Evolutionary conservation across 1,140 invertebrate species (phyloP).

Genomic region (Cotesia typhae): DNA sequence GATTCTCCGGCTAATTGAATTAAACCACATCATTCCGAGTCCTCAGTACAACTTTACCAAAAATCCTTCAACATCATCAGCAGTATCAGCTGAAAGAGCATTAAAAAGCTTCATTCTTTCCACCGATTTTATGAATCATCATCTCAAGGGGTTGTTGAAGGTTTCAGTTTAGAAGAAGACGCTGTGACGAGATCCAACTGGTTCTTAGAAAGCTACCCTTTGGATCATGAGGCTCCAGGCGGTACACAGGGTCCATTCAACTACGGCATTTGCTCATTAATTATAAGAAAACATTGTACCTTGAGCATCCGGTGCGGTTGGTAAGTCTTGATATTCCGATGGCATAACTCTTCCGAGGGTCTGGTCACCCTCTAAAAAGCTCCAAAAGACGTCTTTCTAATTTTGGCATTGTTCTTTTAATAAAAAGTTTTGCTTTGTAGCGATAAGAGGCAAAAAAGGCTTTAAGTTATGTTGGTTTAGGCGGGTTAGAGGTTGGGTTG

Average conservation of each 20-base stretch:
- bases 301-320: conserved; percentile 40
- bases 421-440: too few relatives aligned
- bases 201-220: conserved; percentile 49
- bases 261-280: conserved; percentile 57
- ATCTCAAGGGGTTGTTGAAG: not conserved
- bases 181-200: not conserved
- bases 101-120: too few relatives aligned
- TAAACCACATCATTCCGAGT: conserved; percentile 45
- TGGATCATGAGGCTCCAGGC: conserved; percentile 54
- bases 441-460: conserved; percentile 12
- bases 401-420: not conserved
- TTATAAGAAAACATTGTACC: conserved; percentile 63
- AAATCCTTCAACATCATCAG: too few relatives aligned
- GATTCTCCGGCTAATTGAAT: conserved; percentile 64
- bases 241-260: conserved; percentile 58
- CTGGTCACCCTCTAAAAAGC: conserved; percentile 38
- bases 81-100: too few relatives aligned
- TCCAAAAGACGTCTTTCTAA: conserved; percentile 29
- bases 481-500: conserved; percentile 3
- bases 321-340: conserved; percentile 27
- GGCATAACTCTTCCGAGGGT: conserved; percentile 30
- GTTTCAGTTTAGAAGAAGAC: conserved; percentile 11
- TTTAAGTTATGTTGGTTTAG: too few relatives aligned
- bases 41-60: not conserved
- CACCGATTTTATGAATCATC: too few relatives aligned